These are phyloP conservation scores for Mormyrus proboscirostris DNA, from an alignment of 2,797 vertebrate species.

Conservation along the genomic window DNA sequence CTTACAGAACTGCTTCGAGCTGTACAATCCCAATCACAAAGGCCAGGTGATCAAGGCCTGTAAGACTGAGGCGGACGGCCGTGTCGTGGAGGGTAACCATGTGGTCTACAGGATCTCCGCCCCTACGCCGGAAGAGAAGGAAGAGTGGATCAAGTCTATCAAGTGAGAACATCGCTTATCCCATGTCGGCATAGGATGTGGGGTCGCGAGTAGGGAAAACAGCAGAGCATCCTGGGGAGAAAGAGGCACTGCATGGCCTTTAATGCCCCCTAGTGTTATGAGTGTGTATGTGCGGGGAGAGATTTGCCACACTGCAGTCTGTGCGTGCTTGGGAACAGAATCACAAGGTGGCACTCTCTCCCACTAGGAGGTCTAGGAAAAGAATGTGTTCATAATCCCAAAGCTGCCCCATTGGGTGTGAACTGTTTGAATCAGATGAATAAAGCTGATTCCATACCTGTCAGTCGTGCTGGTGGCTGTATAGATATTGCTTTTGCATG, in stretches of 20 bases:
- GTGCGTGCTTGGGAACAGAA: neutral
- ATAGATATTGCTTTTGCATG: neutral
- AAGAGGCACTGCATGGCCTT: neutral
- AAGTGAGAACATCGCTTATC: conserved; percentile 65
- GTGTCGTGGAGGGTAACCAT: conserved; percentile 95
- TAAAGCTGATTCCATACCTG: neutral
- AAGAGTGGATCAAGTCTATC: conserved; percentile 98
- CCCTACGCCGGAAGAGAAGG: conserved; percentile 90
- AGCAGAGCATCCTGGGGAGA: neutral
- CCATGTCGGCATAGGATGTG: neutral
- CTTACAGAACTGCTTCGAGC: conserved; percentile 90
- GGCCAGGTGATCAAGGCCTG: conserved; percentile 97
- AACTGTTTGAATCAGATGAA: neutral
- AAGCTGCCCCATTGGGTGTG: neutral
- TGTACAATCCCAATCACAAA: conserved; percentile 94
- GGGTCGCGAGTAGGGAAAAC: neutral
- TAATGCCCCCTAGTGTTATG: neutral
- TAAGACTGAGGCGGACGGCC: conserved; percentile 92
- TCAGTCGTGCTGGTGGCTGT: neutral
- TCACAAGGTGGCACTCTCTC: neutral
- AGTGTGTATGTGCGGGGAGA: neutral
- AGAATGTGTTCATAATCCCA: neutral
- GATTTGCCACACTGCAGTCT: neutral
- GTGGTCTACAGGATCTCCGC: conserved; percentile 96
- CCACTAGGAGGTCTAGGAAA: neutral